Conservation (phyloP, 2,797 vertebrate species). For the Aplochiton taeniatus region DNA sequence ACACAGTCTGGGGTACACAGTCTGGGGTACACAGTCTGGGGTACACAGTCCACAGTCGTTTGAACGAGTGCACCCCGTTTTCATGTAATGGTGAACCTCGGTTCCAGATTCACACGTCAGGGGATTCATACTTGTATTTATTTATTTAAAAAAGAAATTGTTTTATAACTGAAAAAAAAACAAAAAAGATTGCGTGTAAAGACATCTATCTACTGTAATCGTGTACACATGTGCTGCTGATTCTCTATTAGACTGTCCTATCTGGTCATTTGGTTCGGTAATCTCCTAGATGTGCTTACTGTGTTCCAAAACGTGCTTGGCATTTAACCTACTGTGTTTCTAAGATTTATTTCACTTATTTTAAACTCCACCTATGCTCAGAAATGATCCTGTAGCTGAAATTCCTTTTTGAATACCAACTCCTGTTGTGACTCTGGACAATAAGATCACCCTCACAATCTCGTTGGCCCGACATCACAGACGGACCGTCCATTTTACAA, state of each 20-base stretch:
- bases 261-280: conserved; percentile 32
- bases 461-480: conserved; percentile 26
- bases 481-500: conserved; percentile 25
- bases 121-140: conserved; percentile 40
- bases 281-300: conserved; percentile 45
- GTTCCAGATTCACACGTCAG: conserved; percentile 44
- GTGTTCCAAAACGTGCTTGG: conserved; percentile 38
- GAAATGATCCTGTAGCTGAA: conserved; percentile 3
- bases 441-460: conserved; percentile 25
- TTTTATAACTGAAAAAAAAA: conserved; percentile 40
- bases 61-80: conserved; percentile 46
- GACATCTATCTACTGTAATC: conserved; percentile 25
- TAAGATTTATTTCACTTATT: conserved; percentile 26
- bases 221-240: conserved; percentile 38
- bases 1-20: too few species aligned
- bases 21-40: too few species aligned
- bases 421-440: too few species aligned
- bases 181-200: conserved; percentile 30
- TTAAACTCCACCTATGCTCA: conserved; percentile 33
- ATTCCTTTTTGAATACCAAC: too few species aligned
- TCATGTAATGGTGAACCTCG: conserved; percentile 2
- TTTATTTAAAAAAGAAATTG: conserved; percentile 29
- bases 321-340: conserved; percentile 36
- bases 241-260: conserved; percentile 49
- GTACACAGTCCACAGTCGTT: conserved; percentile 33